These are phyloP conservation scores for Pelvicachromis taeniatus DNA, from an alignment of 2,113 vertebrate genomes.

Conservation along the genomic window DNA sequence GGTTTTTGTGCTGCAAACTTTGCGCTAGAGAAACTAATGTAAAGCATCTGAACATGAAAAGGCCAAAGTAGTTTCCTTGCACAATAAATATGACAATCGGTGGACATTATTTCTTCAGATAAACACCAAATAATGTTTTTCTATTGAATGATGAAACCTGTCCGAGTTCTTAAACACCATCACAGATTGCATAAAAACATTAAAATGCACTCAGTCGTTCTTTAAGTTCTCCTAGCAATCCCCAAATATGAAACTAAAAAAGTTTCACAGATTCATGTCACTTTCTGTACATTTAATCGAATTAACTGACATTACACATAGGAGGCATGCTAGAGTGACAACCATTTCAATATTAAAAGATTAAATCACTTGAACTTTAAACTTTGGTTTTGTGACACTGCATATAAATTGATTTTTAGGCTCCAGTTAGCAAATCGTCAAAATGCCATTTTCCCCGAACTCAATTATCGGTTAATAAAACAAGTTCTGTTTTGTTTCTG, in stretches of 20 bases:
- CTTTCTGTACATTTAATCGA: neutral
- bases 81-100: neutral
- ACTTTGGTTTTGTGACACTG: neutral
- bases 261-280: neutral
- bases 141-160: neutral
- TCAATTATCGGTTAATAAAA: neutral
- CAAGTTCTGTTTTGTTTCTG: neutral
- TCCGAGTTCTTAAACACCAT: neutral
- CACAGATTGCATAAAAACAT: neutral
- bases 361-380: neutral
- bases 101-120: neutral
- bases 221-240: neutral
- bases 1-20: rapidly evolving
- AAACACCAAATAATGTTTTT: neutral
- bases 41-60: neutral
- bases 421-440: neutral
- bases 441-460: neutral
- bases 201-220: neutral
- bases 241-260: neutral
- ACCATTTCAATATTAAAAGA: neutral
- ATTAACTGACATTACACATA: neutral
- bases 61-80: neutral
- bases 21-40: neutral
- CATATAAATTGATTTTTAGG: neutral
- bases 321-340: neutral